phyloP scores from a whole-genome alignment of 2,113 vertebrate species.

The Geococcyx californianus region DNA sequence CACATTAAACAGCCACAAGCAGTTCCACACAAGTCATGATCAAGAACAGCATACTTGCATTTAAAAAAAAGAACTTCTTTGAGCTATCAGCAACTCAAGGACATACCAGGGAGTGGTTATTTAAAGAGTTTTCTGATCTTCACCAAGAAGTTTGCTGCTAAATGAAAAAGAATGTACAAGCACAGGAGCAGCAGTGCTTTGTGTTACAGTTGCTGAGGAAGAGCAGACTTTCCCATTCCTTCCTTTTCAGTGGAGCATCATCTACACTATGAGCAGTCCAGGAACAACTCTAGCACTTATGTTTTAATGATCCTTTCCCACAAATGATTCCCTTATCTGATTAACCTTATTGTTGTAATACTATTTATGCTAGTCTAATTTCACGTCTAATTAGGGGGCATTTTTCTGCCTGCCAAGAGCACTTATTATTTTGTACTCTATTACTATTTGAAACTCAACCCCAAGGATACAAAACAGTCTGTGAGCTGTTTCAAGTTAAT shows the following conservation, averaged over 20 bases:
- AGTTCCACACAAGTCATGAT: background rate
- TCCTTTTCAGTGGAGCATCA: background rate
- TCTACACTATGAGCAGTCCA: background rate
- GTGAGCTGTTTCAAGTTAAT: background rate
- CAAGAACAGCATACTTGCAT: constrained; percentile 23
- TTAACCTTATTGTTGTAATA: background rate
- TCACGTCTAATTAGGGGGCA: background rate
- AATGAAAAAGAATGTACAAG: constrained; percentile 44
- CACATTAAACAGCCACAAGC: background rate
- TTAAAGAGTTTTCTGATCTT: constrained; percentile 55
- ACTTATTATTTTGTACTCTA: background rate
- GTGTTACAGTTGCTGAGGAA: background rate
- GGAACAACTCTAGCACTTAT: background rate
- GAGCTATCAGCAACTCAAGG: constrained; percentile 41
- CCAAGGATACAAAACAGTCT: background rate
- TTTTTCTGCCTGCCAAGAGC: background rate
- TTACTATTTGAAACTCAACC: constrained; percentile 13
- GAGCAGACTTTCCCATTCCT: background rate
- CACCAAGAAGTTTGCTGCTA: constrained; percentile 23
- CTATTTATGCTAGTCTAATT: background rate
- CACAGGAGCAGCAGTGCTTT: background rate
- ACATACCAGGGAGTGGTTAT: constrained; percentile 36
- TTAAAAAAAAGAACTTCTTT: background rate
- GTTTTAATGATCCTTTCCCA: background rate
- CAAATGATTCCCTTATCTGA: background rate